These are phyloP conservation scores for Macaria notata DNA, from an alignment of 2,888 invertebrate genomes.

Conservation along the genomic window DNA sequence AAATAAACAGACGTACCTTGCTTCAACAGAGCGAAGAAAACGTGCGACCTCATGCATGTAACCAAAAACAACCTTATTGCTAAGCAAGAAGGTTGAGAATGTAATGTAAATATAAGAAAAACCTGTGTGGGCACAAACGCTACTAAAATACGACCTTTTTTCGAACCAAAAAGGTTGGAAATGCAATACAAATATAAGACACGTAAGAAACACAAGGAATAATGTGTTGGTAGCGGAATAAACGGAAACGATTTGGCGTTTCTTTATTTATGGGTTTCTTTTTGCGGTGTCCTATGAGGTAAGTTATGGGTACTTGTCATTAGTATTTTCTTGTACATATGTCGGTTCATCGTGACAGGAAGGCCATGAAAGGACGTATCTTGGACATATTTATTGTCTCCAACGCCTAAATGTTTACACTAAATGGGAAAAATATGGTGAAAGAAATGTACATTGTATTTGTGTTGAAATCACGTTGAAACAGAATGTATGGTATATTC, in stretches of 20 bases:
- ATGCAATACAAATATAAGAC: slow-evolving; percentile 8
- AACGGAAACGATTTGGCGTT: slow-evolving; percentile 27
- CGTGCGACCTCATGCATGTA: slow-evolving; percentile 2
- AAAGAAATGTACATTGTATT: too few relatives aligned
- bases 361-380: too few relatives aligned
- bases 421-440: too few relatives aligned
- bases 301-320: not conserved
- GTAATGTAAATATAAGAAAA: not conserved
- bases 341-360: too few relatives aligned
- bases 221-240: slow-evolving; percentile 23
- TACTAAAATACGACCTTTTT: slow-evolving; percentile 6
- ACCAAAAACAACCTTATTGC: slow-evolving; percentile 2
- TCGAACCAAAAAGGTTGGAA: slow-evolving; percentile 3
- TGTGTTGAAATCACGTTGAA: too few relatives aligned
- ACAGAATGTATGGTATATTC: too few relatives aligned
- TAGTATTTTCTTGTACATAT: too few relatives aligned
- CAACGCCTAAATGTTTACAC: too few relatives aligned
- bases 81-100: slow-evolving; percentile 2
- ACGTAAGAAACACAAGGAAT: slow-evolving; percentile 14
- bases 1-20: slow-evolving; percentile 18
- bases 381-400: too few relatives aligned
- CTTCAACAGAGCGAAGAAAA: slow-evolving; percentile 20
- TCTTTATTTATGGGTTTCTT: slow-evolving; percentile 28
- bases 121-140: not conserved
- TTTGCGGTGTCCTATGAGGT: slow-evolving; percentile 14